A percentile compares a stretch with the other conserved stretches of the same genome.
These are phyloP conservation scores for Azemiops feae DNA, from an alignment of 2,113 vertebrate genomes.

Conservation along the genomic window DNA sequence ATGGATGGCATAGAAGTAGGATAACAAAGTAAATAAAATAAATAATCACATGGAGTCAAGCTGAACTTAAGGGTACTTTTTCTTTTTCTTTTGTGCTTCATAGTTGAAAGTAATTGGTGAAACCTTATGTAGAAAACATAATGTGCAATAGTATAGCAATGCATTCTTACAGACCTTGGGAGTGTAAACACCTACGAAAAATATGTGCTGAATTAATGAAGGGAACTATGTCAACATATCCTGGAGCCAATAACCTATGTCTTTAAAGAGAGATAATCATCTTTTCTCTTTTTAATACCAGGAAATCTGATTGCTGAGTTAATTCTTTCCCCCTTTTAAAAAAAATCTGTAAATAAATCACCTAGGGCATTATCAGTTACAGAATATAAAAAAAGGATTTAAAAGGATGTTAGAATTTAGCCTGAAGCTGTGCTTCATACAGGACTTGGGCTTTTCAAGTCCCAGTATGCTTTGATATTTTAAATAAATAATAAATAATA, in stretches of 20 bases:
- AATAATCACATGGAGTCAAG: not conserved
- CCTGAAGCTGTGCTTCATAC: not conserved
- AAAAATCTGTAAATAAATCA: not conserved
- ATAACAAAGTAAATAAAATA: not conserved
- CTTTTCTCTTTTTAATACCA: not conserved
- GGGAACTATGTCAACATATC: not conserved
- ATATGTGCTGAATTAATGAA: not conserved
- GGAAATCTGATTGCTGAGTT: not conserved
- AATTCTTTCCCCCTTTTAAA: not conserved
- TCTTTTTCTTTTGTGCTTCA: not conserved
- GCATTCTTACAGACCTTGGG: not conserved
- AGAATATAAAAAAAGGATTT: not conserved
- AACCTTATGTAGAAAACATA: not conserved
- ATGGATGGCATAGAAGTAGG: too few species aligned
- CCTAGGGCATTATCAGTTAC: not conserved
- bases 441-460: not conserved
- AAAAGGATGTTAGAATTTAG: not conserved
- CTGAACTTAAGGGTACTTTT: not conserved
- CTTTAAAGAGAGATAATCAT: not conserved
- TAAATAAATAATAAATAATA: not conserved
- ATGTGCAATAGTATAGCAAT: not conserved
- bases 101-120: not conserved
- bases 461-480: not conserved
- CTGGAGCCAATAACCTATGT: not conserved
- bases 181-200: not conserved